Conservation (phyloP, 2,888 invertebrate species). For the Gymnosoma rotundatum region DNA sequence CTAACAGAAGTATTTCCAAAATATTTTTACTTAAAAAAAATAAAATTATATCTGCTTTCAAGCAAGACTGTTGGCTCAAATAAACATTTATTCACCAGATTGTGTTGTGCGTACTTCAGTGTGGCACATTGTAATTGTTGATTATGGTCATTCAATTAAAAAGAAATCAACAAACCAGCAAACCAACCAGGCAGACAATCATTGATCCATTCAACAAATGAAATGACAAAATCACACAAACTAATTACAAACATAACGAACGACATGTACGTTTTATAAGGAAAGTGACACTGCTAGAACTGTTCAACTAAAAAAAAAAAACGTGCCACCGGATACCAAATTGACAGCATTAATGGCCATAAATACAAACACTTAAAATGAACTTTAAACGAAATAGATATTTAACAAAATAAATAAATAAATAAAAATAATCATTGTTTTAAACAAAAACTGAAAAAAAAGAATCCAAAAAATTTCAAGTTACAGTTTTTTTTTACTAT, state of each 20-base stretch:
- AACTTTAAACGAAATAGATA: slow-evolving; percentile 12
- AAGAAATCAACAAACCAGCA: slow-evolving; percentile 3
- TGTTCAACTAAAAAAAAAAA: slow-evolving; percentile 14
- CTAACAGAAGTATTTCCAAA: background rate
- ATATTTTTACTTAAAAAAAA: background rate
- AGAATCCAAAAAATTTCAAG: no score
- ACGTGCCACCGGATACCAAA: slow-evolving; percentile 52
- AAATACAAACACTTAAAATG: slow-evolving; percentile 1
- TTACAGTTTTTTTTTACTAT: no score
- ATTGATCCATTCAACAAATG: background rate
- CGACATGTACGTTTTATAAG: background rate
- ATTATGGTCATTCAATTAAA: slow-evolving; percentile 18
- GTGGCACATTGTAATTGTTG: background rate
- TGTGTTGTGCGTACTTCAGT: background rate
- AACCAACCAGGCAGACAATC: background rate
- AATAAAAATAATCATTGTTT: background rate
- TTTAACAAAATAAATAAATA: background rate
- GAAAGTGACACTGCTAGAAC: slow-evolving; percentile 31
- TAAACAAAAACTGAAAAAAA: no score
- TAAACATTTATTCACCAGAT: slow-evolving; percentile 1
- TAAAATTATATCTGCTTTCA: background rate
- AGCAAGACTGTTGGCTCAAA: slow-evolving; percentile 2
- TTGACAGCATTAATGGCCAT: slow-evolving; percentile 38
- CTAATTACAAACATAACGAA: slow-evolving; percentile 3
- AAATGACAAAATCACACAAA: background rate